Evolutionary conservation across 2,113 vertebrate genomes (phyloP).

Genomic region (Verasper variegatus): DNA sequence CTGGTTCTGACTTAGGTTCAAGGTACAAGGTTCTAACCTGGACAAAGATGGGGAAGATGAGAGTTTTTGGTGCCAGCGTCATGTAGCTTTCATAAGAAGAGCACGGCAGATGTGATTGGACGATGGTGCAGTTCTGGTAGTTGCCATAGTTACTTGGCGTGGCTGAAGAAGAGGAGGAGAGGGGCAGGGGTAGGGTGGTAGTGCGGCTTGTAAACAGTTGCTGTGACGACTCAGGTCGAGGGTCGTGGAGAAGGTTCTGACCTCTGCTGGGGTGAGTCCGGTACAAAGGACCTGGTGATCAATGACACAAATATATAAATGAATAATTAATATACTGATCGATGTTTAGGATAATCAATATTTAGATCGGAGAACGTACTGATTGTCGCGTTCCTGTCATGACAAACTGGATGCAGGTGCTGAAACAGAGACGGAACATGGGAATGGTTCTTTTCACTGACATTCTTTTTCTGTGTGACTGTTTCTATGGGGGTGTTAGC

Average conservation of each 20-base stretch:
- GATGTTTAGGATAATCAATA: background rate
- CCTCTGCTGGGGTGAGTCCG: constrained; percentile 72
- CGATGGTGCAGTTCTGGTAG: constrained; percentile 91
- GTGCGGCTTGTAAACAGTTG: constrained; percentile 49
- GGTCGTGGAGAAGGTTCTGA: constrained; percentile 32
- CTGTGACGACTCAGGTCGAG: constrained; percentile 58
- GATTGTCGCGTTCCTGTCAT: constrained; percentile 77
- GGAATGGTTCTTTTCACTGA: too few species aligned
- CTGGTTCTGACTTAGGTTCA: background rate
- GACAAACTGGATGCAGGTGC: constrained; percentile 88
- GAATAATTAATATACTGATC: background rate
- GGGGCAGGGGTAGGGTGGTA: constrained; percentile 63
- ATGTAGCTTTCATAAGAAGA: constrained; percentile 86
- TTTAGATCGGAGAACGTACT: constrained; percentile 75
- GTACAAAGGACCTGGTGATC: constrained; percentile 73
- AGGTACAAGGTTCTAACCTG: constrained; percentile 83
- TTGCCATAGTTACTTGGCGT: constrained; percentile 81
- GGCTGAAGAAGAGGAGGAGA: constrained; percentile 72
- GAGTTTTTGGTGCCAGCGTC: constrained; percentile 89
- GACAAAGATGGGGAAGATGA: constrained; percentile 94
- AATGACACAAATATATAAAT: background rate
- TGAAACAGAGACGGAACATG: constrained; percentile 51
- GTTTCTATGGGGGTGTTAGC: too few species aligned
- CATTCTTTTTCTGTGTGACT: too few species aligned
- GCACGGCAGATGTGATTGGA: constrained; percentile 86